A percentile compares a stretch with the other conserved stretches of the same genome.
phyloP scores from a whole-genome alignment of 2,888 invertebrate species.

The Watsonalla binaria region DNA sequence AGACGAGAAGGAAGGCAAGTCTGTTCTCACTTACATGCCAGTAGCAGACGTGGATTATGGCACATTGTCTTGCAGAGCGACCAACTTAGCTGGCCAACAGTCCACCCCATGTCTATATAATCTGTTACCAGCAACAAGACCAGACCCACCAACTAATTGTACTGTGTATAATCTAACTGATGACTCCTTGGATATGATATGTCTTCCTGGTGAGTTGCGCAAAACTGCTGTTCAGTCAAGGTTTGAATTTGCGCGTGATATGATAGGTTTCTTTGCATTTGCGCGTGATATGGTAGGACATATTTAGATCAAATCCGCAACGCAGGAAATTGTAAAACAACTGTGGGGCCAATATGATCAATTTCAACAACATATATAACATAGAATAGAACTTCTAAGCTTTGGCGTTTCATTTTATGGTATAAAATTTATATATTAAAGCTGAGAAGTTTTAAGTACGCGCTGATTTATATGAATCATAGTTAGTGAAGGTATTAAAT shows the following conservation, averaged over 20 bases:
- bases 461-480: neutral
- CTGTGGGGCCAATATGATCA: neutral
- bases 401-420: no score
- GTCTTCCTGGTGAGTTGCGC: constrained; percentile 70
- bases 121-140: constrained; percentile 86
- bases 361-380: neutral
- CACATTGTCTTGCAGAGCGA: constrained; percentile 86
- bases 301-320: neutral
- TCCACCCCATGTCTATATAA: constrained; percentile 86
- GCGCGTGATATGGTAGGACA: constrained; percentile 5
- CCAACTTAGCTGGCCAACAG: constrained; percentile 85
- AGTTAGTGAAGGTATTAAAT: no score
- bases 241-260: constrained; percentile 5
- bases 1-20: constrained; percentile 74
- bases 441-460: no score
- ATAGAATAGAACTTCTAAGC: no score
- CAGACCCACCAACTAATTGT: constrained; percentile 88
- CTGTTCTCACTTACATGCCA: constrained; percentile 87
- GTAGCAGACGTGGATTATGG: constrained; percentile 88
- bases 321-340: neutral
- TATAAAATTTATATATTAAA: no score
- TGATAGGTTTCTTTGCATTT: constrained; percentile 4
- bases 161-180: constrained; percentile 87
- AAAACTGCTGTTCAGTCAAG: no score
- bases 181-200: constrained; percentile 86